A percentile compares a stretch with the other conserved stretches of the same genome.
Conservation (phyloP, 2,113 vertebrate genomes). For the Brachionichthys hirsutus region DNA sequence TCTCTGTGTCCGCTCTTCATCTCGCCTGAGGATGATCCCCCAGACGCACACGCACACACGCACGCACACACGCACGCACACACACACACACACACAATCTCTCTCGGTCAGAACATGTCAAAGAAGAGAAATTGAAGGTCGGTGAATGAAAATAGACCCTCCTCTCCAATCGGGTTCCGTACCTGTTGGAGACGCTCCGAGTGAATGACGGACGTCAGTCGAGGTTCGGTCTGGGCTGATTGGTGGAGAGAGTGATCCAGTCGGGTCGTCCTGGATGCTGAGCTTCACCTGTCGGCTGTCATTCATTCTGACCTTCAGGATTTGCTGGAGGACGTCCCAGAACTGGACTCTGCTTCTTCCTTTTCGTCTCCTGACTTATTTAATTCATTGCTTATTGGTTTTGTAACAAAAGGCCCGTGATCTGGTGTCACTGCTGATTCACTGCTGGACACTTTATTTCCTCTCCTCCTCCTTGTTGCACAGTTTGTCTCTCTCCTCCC, state of each 20-base stretch:
- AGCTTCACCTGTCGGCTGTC: constrained; percentile 36
- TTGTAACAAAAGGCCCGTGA: no score
- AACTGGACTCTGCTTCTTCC: neutral
- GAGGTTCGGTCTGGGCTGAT: constrained; percentile 56
- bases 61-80: no score
- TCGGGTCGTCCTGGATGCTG: constrained; percentile 34
- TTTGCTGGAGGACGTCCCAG: constrained; percentile 13
- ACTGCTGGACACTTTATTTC: constrained; percentile 67
- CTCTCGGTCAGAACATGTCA: constrained; percentile 7
- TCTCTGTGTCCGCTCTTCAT: constrained; percentile 1
- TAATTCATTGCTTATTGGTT: neutral
- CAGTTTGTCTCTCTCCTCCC: constrained; percentile 43
- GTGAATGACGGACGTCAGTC: constrained; percentile 51
- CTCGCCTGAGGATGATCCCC: constrained; percentile 16
- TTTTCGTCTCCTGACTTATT: neutral
- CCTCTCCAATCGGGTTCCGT: no score
- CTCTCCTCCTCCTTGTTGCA: constrained; percentile 36
- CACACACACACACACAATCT: no score
- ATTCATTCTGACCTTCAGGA: constrained; percentile 57
- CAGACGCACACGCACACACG: neutral
- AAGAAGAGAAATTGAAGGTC: no score
- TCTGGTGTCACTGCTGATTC: constrained; percentile 78
- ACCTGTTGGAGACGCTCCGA: constrained; percentile 13
- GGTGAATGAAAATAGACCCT: constrained; percentile 46
- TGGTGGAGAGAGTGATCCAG: constrained; percentile 53